Percentiles rank a stretch among this genome's conserved stretches.
phyloP scores from a whole-genome alignment of 1,140 invertebrate genomes.

The Brachionus manjavacas region DNA sequence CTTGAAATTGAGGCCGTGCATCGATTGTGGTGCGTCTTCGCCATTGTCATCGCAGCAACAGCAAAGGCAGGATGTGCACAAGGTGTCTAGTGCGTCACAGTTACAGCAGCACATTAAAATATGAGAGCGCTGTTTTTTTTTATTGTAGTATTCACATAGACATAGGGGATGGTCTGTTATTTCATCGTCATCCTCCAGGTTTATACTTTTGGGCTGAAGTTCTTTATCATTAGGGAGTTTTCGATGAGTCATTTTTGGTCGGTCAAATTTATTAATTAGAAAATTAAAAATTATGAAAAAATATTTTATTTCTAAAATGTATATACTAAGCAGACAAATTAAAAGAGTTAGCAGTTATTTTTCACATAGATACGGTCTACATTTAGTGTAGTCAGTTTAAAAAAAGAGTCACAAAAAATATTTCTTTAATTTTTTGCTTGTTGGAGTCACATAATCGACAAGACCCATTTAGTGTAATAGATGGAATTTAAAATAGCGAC shows the following conservation, averaged over 20 bases:
- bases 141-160: constrained; percentile 33
- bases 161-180: neutral
- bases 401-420: too few relatives aligned
- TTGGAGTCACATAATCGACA: too few relatives aligned
- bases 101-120: constrained; percentile 38
- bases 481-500: too few relatives aligned
- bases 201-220: neutral
- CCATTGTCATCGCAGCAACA: constrained; percentile 2
- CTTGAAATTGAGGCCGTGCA: neutral
- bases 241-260: neutral
- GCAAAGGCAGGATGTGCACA: constrained; percentile 14
- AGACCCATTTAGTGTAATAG: too few relatives aligned
- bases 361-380: neutral
- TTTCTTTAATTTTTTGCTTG: too few relatives aligned
- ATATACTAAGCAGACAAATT: neutral
- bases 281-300: neutral
- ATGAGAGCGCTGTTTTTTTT: constrained; percentile 5
- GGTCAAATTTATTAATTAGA: neutral
- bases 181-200: neutral
- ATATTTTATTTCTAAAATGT: neutral
- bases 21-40: neutral
- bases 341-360: neutral
- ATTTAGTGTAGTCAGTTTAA: too few relatives aligned
- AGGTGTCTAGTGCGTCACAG: constrained; percentile 10
- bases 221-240: neutral